Conservation (phyloP, 2,888 invertebrate genomes). For the Pachliopta kotzebuea region DNA sequence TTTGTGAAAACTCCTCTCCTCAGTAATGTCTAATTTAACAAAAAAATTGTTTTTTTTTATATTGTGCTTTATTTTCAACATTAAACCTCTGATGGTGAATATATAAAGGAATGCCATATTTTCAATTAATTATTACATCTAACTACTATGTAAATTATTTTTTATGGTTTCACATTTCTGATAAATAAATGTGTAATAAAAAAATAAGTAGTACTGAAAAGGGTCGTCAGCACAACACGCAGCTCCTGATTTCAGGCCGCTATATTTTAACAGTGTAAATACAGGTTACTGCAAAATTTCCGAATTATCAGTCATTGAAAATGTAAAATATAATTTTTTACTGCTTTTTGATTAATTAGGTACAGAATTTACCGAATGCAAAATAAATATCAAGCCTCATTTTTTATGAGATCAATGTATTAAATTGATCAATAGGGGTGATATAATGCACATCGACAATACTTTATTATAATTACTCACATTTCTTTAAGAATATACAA, state of each 20-base stretch:
- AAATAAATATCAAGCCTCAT: background rate
- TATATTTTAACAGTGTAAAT: conserved; percentile 67
- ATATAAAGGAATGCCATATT: too few relatives aligned
- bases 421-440: background rate
- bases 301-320: conserved; percentile 31
- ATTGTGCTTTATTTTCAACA: too few relatives aligned
- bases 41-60: too few relatives aligned
- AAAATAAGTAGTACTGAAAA: conserved; percentile 33
- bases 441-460: background rate
- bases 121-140: too few relatives aligned
- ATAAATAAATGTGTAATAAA: too few relatives aligned
- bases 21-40: too few relatives aligned
- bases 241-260: conserved; percentile 73
- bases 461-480: background rate
- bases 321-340: background rate
- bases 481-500: background rate
- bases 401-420: background rate
- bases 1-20: too few relatives aligned
- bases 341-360: conserved; percentile 15
- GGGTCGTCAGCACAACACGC: conserved; percentile 66
- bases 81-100: too few relatives aligned
- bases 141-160: too few relatives aligned
- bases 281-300: conserved; percentile 55
- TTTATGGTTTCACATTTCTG: too few relatives aligned
- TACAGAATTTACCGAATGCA: conserved; percentile 6